phyloP scores from a whole-genome alignment of 2,888 invertebrate genomes.

The Drosophila mettleri region DNA sequence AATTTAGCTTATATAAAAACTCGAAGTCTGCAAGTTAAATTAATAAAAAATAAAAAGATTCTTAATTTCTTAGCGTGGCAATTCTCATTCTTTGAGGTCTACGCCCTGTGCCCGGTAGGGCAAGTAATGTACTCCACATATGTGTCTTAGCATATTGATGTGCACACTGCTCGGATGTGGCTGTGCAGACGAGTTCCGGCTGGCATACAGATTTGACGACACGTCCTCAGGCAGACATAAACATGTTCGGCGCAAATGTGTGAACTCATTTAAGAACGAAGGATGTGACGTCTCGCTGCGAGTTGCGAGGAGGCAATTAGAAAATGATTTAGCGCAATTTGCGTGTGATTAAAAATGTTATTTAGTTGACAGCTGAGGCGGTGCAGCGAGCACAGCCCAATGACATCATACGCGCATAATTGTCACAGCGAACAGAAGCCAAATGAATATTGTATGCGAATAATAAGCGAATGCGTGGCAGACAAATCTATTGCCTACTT shows the following conservation, averaged over 20 bases:
- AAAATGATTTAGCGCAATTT: constrained; percentile 72
- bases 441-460: constrained; percentile 43
- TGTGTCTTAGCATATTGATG: constrained; percentile 40
- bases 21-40: too few species aligned
- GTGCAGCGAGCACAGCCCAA: neutral
- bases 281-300: constrained; percentile 33
- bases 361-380: constrained; percentile 15
- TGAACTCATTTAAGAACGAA: constrained; percentile 53
- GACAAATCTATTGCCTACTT: constrained; percentile 31
- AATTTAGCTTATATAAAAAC: too few species aligned
- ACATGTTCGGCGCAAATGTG: constrained; percentile 54
- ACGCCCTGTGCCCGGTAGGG: neutral
- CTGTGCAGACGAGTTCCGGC: constrained; percentile 14
- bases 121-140: constrained; percentile 8
- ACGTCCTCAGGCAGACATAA: constrained; percentile 53
- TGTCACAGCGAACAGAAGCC: constrained; percentile 21
- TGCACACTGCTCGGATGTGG: neutral
- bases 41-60: too few species aligned
- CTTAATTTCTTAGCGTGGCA: neutral
- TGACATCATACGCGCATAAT: constrained; percentile 14
- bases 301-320: constrained; percentile 61
- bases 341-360: constrained; percentile 62
- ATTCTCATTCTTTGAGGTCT: neutral
- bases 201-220: constrained; percentile 50
- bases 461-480: constrained; percentile 23